phyloP scores from a whole-genome alignment of 2,113 vertebrate genomes.

The Archilochus colubris region DNA sequence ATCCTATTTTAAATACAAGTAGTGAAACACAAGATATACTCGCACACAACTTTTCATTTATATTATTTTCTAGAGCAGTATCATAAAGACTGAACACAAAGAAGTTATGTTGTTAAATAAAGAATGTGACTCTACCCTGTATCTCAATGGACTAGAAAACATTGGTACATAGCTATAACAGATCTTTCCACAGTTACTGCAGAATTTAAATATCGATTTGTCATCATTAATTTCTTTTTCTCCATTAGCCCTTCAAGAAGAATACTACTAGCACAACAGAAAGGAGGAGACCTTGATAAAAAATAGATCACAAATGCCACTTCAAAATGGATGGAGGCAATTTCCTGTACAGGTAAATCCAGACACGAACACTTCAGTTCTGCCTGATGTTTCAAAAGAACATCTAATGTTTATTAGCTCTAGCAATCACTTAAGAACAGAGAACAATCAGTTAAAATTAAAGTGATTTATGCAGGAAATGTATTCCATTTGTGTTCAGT shows the following conservation, averaged over 20 bases:
- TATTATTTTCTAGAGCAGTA: not conserved
- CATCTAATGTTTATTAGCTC: not conserved
- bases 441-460: not conserved
- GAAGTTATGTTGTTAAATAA: not conserved
- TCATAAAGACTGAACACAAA: not conserved
- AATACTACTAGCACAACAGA: conserved; percentile 17
- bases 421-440: not conserved
- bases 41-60: not conserved
- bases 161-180: not conserved
- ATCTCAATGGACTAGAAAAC: not conserved
- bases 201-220: not conserved
- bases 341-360: conserved; percentile 8
- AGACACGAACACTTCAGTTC: conserved; percentile 24
- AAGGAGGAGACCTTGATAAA: conserved; percentile 24
- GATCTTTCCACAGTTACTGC: not conserved
- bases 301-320: conserved; percentile 29
- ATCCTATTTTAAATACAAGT: not conserved
- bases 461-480: not conserved
- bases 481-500: not conserved
- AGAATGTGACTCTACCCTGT: not conserved
- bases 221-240: not conserved
- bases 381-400: not conserved
- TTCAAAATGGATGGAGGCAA: conserved; percentile 32
- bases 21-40: not conserved
- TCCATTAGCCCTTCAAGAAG: not conserved